These are phyloP conservation scores for Piaya cayana DNA, from an alignment of 2,113 vertebrate genomes.

Conservation along the genomic window DNA sequence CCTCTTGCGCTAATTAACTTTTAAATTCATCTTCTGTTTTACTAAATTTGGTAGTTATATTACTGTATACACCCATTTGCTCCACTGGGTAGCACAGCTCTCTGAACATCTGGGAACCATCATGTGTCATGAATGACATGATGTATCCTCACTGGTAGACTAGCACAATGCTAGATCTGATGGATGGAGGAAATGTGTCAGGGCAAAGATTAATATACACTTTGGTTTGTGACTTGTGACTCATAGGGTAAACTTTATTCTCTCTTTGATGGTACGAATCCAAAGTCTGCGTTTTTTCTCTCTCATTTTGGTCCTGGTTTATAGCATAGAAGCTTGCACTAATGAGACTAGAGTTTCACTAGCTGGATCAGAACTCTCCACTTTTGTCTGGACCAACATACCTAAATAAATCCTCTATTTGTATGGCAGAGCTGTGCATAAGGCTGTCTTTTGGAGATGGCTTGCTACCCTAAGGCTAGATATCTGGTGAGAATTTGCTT, in stretches of 20 bases:
- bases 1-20: slow-evolving; percentile 66
- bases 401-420: not conserved
- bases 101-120: slow-evolving; percentile 77
- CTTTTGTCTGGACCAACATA: not conserved
- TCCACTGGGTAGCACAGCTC: slow-evolving; percentile 64
- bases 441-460: not conserved
- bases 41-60: slow-evolving; percentile 68
- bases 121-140: slow-evolving; percentile 73
- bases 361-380: not conserved
- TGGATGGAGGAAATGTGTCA: slow-evolving; percentile 64
- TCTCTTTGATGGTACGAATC: slow-evolving; percentile 42
- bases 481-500: not conserved
- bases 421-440: not conserved
- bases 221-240: slow-evolving; percentile 63
- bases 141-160: slow-evolving; percentile 70
- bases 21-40: slow-evolving; percentile 65
- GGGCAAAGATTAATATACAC: slow-evolving; percentile 34
- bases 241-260: slow-evolving; percentile 54
- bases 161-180: slow-evolving; percentile 70
- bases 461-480: not conserved
- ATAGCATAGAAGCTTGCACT: not conserved
- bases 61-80: slow-evolving; percentile 67
- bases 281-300: slow-evolving; percentile 34
- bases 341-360: not conserved
- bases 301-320: slow-evolving; percentile 56